These are phyloP conservation scores for Sesia apiformis DNA, from an alignment of 2,888 invertebrate species.

Conservation along the genomic window DNA sequence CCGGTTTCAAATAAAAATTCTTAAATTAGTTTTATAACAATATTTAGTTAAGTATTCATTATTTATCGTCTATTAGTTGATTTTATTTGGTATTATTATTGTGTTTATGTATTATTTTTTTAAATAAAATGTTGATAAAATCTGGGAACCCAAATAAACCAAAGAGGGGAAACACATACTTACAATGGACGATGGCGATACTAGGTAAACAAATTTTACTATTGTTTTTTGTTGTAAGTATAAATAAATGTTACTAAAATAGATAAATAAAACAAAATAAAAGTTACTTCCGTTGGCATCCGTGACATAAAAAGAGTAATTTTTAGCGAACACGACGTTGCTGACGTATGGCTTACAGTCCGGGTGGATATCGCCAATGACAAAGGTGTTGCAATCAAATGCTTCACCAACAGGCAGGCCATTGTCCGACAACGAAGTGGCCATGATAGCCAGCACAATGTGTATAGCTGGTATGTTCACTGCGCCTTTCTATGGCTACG, in stretches of 20 bases:
- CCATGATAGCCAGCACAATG: conserved; percentile 56
- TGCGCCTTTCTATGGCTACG: conserved; percentile 49
- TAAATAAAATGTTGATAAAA: not conserved
- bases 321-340: conserved; percentile 48
- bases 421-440: conserved; percentile 42
- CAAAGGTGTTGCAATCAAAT: conserved; percentile 40
- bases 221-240: not conserved
- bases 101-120: not conserved
- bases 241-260: no score
- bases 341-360: conserved; percentile 52
- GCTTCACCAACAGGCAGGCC: conserved; percentile 35
- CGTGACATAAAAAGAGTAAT: not conserved
- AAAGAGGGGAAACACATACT: conserved; percentile 14
- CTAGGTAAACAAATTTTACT: conserved; percentile 12
- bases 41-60: not conserved
- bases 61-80: no score
- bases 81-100: not conserved
- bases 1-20: not conserved
- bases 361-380: conserved; percentile 62
- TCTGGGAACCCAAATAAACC: not conserved
- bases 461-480: conserved; percentile 47
- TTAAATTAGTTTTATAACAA: not conserved
- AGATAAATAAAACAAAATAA: not conserved
- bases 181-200: conserved; percentile 20
- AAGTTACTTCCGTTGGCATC: not conserved